Evolutionary conservation across 2,888 invertebrate species (phyloP).

Genomic region (Lasioglossum malachurum): DNA sequence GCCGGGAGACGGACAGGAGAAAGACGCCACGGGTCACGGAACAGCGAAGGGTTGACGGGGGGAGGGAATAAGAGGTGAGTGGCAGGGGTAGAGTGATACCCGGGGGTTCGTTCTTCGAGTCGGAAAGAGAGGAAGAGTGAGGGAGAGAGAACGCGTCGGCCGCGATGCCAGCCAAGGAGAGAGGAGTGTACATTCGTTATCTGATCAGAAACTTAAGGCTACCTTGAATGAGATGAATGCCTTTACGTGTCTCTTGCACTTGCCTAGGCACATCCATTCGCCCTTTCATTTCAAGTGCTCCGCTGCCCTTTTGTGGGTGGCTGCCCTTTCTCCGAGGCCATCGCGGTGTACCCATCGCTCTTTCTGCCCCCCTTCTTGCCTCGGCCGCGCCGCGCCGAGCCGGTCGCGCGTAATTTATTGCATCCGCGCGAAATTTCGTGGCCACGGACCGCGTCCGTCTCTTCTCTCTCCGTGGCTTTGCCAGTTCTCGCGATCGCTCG

Average conservation of each 20-base stretch:
- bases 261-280: conserved; percentile 83
- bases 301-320: conserved; percentile 83
- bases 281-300: conserved; percentile 82
- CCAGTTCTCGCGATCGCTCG: conserved; percentile 25
- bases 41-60: conserved; percentile 8
- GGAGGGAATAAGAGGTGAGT: conserved; percentile 4
- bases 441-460: conserved; percentile 36
- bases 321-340: conserved; percentile 79
- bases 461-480: not conserved
- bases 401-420: conserved; percentile 77
- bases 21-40: conserved; percentile 47
- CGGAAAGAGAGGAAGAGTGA: conserved; percentile 26
- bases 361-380: conserved; percentile 54
- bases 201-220: conserved; percentile 83
- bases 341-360: conserved; percentile 72
- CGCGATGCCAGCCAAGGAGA: conserved; percentile 64
- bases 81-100: conserved; percentile 16
- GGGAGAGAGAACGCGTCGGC: conserved; percentile 42
- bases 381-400: not conserved
- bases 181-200: conserved; percentile 83
- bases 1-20: conserved; percentile 58
- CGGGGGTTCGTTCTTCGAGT: conserved; percentile 11
- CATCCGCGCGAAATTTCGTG: conserved; percentile 78
- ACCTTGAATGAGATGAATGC: conserved; percentile 84
- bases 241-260: conserved; percentile 84